Base-by-base conservation (phyloP, 2,113 vertebrate species). In the Crotophaga sulcirostris region DNA sequence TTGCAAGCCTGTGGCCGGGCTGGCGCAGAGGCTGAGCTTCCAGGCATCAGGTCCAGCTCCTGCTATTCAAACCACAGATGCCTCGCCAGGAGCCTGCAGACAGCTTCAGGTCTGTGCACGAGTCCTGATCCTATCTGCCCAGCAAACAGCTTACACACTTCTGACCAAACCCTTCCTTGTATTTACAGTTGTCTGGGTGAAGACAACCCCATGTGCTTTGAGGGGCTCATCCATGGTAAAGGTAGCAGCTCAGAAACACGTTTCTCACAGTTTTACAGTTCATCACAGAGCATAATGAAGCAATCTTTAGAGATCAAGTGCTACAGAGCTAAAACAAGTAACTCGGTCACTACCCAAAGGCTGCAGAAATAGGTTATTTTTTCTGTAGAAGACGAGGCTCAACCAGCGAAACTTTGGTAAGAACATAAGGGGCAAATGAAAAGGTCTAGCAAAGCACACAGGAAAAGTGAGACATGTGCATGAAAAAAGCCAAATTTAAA, bases 101-200 rank as follows among this genome's bases (percentile, higher is more conserved):
- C 88, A 87, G 60, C 49, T 84, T 87, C 93, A 96, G 87, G 95
- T 70, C 90, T 94, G 58, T 76, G 96, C 96, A 97, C 87, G 63
- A 94, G 94, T 82, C 93, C 97, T 93, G 98, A 98, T 98, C 94
- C 97, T 99, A 99, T 99, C 99, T 97, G 85, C 77, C 83, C 36
- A 72, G 93, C 92, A 94, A 95, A 97, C 97, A 97, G 96, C 97
- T 97, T 96, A 97, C 42, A 97, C 97, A 97, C 96, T 98, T 87
- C 95, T 96, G 98, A 97, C 99, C 99, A 98, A 99, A 97, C 98
- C 98, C 99, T 99, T 99, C 99, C 99, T 98, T 96, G 91, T 95
- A 98, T 98, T 98, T 98, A 98, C 98, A 98, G 94, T 68, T 77
- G 60, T 29, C 21, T 3, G 21, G 94, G 60, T 2, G 66, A 87